Percentiles rank a stretch among this genome's conserved stretches.
These are phyloP conservation scores for Amblyjoppa fuscipennis DNA, from an alignment of 2,888 invertebrate genomes.

Conservation along the genomic window DNA sequence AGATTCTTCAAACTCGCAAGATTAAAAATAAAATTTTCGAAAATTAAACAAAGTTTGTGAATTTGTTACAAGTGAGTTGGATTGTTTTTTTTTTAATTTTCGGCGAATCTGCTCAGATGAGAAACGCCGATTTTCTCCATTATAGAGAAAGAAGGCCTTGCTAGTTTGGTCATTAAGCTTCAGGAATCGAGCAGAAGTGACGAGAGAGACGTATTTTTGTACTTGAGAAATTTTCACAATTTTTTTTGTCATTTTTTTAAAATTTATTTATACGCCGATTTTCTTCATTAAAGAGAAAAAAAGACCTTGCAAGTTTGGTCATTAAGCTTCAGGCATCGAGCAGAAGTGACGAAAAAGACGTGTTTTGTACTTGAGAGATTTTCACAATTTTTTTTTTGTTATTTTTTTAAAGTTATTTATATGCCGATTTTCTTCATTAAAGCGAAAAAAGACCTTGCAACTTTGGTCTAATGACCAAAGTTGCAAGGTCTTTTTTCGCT, in stretches of 20 bases:
- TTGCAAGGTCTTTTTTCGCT: too few relatives aligned
- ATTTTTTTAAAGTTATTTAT: background rate
- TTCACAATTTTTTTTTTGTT: background rate
- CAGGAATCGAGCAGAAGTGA: background rate
- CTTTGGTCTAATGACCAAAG: too few relatives aligned
- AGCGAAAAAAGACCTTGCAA: background rate
- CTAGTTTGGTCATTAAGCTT: background rate
- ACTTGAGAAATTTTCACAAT: background rate
- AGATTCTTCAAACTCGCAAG: background rate
- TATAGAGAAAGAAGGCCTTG: background rate
- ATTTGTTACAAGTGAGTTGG: background rate
- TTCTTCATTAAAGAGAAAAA: background rate
- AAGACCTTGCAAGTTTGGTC: too few relatives aligned
- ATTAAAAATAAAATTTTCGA: background rate
- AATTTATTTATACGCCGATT: too few relatives aligned
- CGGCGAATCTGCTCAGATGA: background rate
- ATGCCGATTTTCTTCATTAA: background rate
- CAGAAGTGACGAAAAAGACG: conserved; percentile 12
- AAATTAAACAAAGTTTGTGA: background rate
- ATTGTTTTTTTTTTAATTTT: background rate
- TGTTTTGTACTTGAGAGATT: background rate
- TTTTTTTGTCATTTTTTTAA: background rate
- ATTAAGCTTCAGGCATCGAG: background rate
- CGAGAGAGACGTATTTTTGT: background rate
- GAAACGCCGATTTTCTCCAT: background rate